A percentile compares a stretch with the other conserved stretches of the same genome.
These are phyloP conservation scores for Eclectus roratus DNA, from an alignment of 2,113 vertebrate species.

Conservation along the genomic window DNA sequence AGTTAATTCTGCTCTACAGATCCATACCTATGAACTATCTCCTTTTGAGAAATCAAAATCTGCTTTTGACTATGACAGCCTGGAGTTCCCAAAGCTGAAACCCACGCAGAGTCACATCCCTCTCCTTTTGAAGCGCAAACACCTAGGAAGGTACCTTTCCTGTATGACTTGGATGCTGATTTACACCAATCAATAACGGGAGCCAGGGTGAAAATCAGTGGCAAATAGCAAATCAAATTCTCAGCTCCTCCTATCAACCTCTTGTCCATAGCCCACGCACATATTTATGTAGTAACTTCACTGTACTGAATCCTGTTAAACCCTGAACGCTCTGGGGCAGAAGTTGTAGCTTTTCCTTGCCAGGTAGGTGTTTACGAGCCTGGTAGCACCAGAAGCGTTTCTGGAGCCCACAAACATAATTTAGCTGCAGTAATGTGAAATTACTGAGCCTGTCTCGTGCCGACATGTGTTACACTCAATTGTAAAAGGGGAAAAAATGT, in stretches of 20 bases:
- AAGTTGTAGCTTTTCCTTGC: slow-evolving; percentile 51
- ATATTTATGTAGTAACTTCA: slow-evolving; percentile 21
- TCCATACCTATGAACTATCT: background rate
- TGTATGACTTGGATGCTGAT: background rate
- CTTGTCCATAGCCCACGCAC: background rate
- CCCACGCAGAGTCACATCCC: background rate
- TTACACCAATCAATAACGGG: background rate
- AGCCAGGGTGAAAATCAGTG: background rate
- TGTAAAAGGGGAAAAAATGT: slow-evolving; percentile 54
- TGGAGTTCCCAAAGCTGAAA: background rate
- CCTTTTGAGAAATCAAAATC: background rate
- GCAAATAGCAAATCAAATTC: background rate
- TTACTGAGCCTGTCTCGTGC: slow-evolving; percentile 57
- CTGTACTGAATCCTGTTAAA: slow-evolving; percentile 31
- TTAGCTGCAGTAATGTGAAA: slow-evolving; percentile 65
- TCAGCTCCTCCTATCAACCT: background rate
- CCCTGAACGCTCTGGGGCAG: background rate
- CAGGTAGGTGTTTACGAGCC: slow-evolving; percentile 71
- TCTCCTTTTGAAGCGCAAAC: background rate
- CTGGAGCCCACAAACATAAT: slow-evolving; percentile 73
- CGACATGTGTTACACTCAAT: slow-evolving; percentile 58
- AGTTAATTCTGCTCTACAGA: background rate
- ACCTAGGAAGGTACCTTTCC: background rate
- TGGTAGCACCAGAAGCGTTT: slow-evolving; percentile 68
- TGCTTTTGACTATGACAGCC: rapidly evolving